Evolutionary conservation across 2,888 invertebrate genomes (phyloP).

Genomic region (Labia minor): DNA sequence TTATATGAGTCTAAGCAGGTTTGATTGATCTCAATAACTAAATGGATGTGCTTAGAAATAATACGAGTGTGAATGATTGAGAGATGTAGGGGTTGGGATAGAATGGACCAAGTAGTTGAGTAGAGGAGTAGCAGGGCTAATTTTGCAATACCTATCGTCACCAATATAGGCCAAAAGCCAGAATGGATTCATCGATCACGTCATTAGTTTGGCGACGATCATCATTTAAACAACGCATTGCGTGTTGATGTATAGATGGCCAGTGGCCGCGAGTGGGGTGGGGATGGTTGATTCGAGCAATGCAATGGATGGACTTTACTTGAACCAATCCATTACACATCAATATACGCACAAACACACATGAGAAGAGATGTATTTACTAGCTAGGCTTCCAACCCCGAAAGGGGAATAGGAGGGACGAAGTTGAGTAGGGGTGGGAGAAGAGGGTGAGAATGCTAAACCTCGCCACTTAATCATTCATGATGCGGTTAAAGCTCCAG

Average conservation of each 20-base stretch:
- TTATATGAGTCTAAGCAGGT: neutral
- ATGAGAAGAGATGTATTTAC: neutral
- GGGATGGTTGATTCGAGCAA: too few species aligned
- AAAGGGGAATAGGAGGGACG: too few species aligned
- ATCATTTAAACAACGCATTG: neutral
- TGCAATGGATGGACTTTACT: neutral
- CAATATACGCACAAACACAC: neutral
- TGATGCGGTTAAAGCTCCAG: neutral
- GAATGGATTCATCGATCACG: neutral
- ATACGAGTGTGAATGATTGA: neutral
- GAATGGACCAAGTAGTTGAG: too few species aligned
- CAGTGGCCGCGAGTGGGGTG: neutral
- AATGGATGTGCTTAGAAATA: neutral
- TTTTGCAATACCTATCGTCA: neutral
- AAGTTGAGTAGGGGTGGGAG: too few species aligned
- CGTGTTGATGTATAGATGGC: neutral
- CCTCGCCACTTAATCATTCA: neutral
- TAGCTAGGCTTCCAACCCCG: neutral
- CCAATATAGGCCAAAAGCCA: neutral
- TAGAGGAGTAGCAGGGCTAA: neutral
- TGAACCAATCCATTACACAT: neutral
- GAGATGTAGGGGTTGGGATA: too few species aligned
- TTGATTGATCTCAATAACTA: neutral
- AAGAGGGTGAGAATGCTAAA: too few species aligned
- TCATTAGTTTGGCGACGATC: constrained; percentile 1